Base-by-base conservation (phyloP, 2,888 invertebrate genomes). In the Epicampocera succincta region DNA sequence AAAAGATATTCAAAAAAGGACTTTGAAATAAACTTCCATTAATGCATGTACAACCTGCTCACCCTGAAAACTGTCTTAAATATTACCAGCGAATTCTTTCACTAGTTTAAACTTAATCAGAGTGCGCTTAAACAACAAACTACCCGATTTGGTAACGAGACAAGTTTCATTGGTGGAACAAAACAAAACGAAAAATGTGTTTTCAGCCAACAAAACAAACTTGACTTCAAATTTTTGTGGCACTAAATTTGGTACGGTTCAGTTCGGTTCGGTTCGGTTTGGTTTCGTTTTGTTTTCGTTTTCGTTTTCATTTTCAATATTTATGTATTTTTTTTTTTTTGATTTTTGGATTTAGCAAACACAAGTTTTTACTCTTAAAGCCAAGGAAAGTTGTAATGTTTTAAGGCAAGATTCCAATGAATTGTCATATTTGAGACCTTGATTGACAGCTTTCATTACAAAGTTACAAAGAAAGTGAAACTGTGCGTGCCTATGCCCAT, bases 401-500 rank as follows among this genome's bases (percentile, higher is more conserved):
- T 68, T 69, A 73, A 73, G 76, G 77, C 77, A 83, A 69, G 77
- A 73, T 74, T 80, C 75, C 75, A 75, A 75, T 48, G 73, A 74
- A 81, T 77, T 81, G 75, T 75, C 75, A 83, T 83, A 83, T 75
- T 65, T 78, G 83, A 85, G 86, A 68, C 66, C 88, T 84, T 86
- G 88, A 89, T 88, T 88, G 89, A 86, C 88, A 88, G 88, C 88
- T 88, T 88, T 88, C 89, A 88, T 88, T 88, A 68, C 75, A 75
- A 78, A 66, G 42, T 75, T 52, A 69, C 66, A 75, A 75, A 71
- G 71, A 79, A 79, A 75, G 75, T 68, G 40, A 76, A 33, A 42
- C 17, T 52, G 33, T 40, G 38, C 13, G 9, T 38, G 21, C 6
- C 12, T 40, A 17, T 29, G n/a, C n/a, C 29, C 29, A 29, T 6